These are phyloP conservation scores for Muricea muricata DNA, from an alignment of 92 coral and sea anemone genomes.

Conservation along the genomic window DNA sequence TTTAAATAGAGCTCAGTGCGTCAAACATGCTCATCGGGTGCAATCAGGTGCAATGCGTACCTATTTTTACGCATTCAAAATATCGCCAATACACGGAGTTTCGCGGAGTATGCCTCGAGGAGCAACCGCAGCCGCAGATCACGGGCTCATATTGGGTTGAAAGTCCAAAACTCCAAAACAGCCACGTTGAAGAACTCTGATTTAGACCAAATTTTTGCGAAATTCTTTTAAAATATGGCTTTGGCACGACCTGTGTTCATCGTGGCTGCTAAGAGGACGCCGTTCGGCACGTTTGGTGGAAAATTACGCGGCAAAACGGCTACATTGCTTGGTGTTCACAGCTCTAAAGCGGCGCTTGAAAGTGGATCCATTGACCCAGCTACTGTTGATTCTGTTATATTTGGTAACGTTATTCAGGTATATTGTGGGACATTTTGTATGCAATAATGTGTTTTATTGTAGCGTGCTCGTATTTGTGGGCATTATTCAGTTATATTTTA, in stretches of 20 bases:
- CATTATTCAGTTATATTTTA: no score
- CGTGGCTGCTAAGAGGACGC: conserved; percentile 96
- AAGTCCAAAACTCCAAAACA: neutral
- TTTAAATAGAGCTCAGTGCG: no score
- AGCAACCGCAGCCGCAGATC: neutral
- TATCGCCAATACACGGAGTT: neutral
- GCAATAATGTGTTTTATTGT: neutral
- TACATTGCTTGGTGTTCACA: conserved; percentile 87
- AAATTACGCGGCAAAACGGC: conserved; percentile 80
- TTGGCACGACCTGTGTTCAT: conserved; percentile 89
- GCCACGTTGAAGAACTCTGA: neutral
- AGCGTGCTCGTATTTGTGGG: neutral
- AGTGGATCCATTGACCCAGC: conserved; percentile 92
- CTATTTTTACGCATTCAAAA: neutral
- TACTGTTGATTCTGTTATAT: conserved; percentile 85
- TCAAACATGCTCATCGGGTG: no score
- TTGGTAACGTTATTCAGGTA: conserved; percentile 98
- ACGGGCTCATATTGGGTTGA: conserved; percentile 10
- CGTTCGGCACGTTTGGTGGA: conserved; percentile 98
- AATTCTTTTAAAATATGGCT: conserved; percentile 54
- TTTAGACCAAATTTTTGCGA: neutral
- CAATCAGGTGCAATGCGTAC: neutral
- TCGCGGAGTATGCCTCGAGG: neutral
- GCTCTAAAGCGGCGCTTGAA: conserved; percentile 81
- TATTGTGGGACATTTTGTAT: neutral